Percentiles rank a stretch among this genome's conserved stretches.
phyloP scores from a whole-genome alignment of 2,113 vertebrate genomes.

The Gnathonemus longibarbis region DNA sequence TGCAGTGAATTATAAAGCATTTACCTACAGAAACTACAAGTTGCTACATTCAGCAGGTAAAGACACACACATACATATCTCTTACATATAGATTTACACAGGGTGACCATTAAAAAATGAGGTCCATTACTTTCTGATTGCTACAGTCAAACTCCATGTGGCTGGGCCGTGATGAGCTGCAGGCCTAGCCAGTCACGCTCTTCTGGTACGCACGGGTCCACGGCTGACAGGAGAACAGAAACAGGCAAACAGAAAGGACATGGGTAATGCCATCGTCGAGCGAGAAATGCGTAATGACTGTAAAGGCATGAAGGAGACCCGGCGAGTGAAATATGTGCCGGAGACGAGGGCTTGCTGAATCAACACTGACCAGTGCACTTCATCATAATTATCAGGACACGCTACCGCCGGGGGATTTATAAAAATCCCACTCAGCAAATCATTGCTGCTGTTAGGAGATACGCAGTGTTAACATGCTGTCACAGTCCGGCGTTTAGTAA shows the following conservation, averaged over 20 bases:
- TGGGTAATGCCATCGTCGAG: slow-evolving; percentile 23
- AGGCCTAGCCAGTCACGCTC: slow-evolving; percentile 17
- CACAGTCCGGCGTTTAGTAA: slow-evolving; percentile 63
- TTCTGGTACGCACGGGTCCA: neutral
- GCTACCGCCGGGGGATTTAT: slow-evolving; percentile 61
- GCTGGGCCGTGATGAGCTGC: slow-evolving; percentile 22
- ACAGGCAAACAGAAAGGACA: slow-evolving; percentile 14
- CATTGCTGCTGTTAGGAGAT: slow-evolving; percentile 69
- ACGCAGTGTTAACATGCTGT: slow-evolving; percentile 66
- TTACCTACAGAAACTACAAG: neutral
- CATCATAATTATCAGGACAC: slow-evolving; percentile 83
- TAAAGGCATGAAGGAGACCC: slow-evolving; percentile 58
- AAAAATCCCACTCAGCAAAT: slow-evolving; percentile 69
- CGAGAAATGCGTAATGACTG: slow-evolving; percentile 44
- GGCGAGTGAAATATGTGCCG: slow-evolving; percentile 62
- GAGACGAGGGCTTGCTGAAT: slow-evolving; percentile 68
- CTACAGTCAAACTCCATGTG: slow-evolving; percentile 25
- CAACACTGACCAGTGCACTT: slow-evolving; percentile 82
- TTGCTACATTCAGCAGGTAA: slow-evolving; percentile 1
- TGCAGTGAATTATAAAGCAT: neutral
- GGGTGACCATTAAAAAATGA: slow-evolving; percentile 32
- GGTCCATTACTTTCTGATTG: slow-evolving; percentile 33
- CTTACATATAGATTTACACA: slow-evolving; percentile 17
- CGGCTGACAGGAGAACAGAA: slow-evolving; percentile 7
- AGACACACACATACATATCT: neutral